A percentile compares a stretch with the other conserved stretches of the same genome.
phyloP scores from a whole-genome alignment of 2,797 vertebrate genomes.

The Gymnoscopelus braueri region DNA sequence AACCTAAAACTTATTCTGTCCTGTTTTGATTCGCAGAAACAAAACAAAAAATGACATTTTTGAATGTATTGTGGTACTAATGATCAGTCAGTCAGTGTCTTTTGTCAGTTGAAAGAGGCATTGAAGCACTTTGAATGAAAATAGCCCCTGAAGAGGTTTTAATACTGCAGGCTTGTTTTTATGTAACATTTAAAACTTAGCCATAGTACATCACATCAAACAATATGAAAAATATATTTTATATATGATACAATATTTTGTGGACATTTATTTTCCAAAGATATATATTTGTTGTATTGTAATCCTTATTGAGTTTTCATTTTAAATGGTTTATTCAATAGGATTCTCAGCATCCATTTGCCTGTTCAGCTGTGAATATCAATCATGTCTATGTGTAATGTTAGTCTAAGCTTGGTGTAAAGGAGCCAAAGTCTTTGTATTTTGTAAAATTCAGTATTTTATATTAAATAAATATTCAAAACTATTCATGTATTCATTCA shows the following conservation, averaged over 20 bases:
- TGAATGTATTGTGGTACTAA: conserved; percentile 78
- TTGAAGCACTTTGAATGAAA: conserved; percentile 78
- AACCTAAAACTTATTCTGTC: conserved; percentile 32
- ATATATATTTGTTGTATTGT: conserved; percentile 61
- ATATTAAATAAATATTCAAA: conserved; percentile 60
- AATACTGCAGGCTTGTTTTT: conserved; percentile 59
- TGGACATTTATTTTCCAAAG: conserved; percentile 65
- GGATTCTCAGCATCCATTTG: conserved; percentile 58
- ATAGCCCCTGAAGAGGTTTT: conserved; percentile 60
- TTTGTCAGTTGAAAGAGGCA: conserved; percentile 62
- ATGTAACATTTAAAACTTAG: conserved; percentile 51
- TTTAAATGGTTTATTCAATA: conserved; percentile 58
- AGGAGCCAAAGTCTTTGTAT: conserved; percentile 80
- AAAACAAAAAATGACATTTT: conserved; percentile 50
- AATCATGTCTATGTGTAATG: conserved; percentile 61
- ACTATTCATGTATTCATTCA: conserved; percentile 38
- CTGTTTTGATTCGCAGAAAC: conserved; percentile 23
- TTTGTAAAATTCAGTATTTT: conserved; percentile 79
- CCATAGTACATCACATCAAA: conserved; percentile 57
- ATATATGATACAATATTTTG: conserved; percentile 68
- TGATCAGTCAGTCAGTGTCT: conserved; percentile 62
- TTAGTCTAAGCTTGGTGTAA: conserved; percentile 48
- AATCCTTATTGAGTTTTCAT: conserved; percentile 45
- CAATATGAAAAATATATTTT: conserved; percentile 59
- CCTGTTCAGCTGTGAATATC: conserved; percentile 73